Percentiles rank a stretch among this genome's conserved stretches.
phyloP scores from a whole-genome alignment of 2,797 vertebrate species.

The Lepilemur septentrionalis region DNA sequence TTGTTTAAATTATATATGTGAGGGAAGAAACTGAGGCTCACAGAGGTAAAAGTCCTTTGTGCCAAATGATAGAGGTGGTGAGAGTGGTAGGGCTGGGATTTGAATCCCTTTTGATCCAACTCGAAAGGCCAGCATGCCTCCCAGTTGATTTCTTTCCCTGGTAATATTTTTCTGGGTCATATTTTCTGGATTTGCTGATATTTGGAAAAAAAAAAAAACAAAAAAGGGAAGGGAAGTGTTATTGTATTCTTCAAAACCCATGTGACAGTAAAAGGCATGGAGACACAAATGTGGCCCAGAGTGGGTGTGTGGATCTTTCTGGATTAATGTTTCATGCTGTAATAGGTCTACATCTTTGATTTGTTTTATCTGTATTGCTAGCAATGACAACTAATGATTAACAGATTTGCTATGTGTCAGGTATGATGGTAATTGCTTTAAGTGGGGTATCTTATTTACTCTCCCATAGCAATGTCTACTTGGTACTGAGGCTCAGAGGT shows the following conservation, averaged over 20 bases:
- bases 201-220: neutral
- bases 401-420: neutral
- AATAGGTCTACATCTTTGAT: neutral
- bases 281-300: neutral
- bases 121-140: neutral
- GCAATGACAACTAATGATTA: neutral
- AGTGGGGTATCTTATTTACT: neutral
- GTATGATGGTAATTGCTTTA: neutral
- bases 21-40: neutral
- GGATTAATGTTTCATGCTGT: neutral
- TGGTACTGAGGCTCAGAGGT: neutral
- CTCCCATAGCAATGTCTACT: neutral
- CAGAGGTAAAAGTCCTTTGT: neutral
- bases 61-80: neutral
- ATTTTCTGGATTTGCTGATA: slow-evolving; percentile 3
- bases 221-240: neutral
- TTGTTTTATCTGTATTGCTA: neutral
- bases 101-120: neutral
- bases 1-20: slow-evolving; percentile 1
- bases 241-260: neutral
- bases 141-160: neutral
- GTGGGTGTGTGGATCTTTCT: neutral
- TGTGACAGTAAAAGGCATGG: neutral
- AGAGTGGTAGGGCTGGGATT: neutral
- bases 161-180: neutral